Base-by-base conservation (phyloP, 2,113 vertebrate genomes). In the Stegastes partitus region DNA sequence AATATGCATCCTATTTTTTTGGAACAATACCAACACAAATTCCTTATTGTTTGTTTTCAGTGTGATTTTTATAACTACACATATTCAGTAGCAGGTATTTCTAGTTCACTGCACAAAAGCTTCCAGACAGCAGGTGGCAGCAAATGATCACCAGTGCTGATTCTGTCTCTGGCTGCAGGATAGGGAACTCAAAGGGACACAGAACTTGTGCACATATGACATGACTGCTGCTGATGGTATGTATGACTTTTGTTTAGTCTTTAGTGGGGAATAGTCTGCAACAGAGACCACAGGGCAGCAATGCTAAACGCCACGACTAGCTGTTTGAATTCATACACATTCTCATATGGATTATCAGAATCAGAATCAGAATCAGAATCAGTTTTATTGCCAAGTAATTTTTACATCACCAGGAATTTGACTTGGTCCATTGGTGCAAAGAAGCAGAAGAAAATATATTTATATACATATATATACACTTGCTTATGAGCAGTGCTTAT, bases 41-140 rank as follows among this genome's bases (percentile, higher is more conserved):
- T 45, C 5, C 42, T 44, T 14, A 3, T 11, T 63, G 21, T 39
- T 21, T 4, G n/a, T 18, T 2, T 14, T 54, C 2, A 5, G 9
- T 11, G 0, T 16, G 28, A 0, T 44, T 57, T 19, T 19, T 34
- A 31, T 1, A 9, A 9, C 2, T 15, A 25, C 22, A 34, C 4
- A 11, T 1, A 5, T 7, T 9, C 2, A 10, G 25, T 16, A 49
- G 22, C 8, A 12, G 19, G 1, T 2, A n/a, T 23, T 59, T 25
- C 2, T 18, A 0, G 0, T n/a, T 51, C 26, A 28, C 5, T 28
- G 26, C 26, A 28, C 5, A 5, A 5, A 28, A 28, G 31, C 31
- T 34, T 34, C 0, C 0, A 11, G 18, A 57, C 90, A 84, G 70
- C 3, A 89, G 90, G 54, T 82, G 84, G 85, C 81, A 89, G 88